Evolutionary conservation across 2,797 vertebrate species (phyloP), one percentile per base, ranked within the genome.

Genomic region (Babyrousa celebensis): DNA sequence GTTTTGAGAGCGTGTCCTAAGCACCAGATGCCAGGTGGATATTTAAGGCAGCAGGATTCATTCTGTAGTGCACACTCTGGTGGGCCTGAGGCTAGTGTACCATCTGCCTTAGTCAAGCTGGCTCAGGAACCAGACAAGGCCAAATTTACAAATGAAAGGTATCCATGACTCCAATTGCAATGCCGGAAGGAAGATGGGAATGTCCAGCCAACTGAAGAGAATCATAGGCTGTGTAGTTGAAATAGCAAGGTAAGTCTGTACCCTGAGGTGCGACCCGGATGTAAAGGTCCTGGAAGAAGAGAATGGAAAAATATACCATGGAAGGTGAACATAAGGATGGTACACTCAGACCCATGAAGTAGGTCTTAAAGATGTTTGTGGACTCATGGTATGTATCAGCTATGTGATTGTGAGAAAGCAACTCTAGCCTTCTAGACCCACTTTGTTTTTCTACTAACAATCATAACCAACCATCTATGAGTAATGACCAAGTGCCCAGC

Each of bases 21-120:
- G 23, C 11, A 71, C 9, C 15, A 79, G 79, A 58, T 16, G 82
- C 8, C 25, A 90, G 78, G 89, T 92, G 62, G 29, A 29, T 88
- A 58, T 54, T 87, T 12, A 87, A 94, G 48, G 67, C 62, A 89
- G 63, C 29, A 68, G 18, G 10, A 70, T 56, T 84, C 40, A 36
- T 72, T 83, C 36, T 20, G 52, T 32, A 15, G 8, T 68, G n/a
- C 20, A 48, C 4, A 70, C 5, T 48, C 14, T 48, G 43, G 15
- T 27, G 54, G 40, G 67, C 71, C 77, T 56, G 36, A 60, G 48
- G 65, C 67, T 91, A 65, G 3, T 3, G 14, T 9, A 20, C 91
- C 92, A 91, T 84, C 93, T 97, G 77, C 78, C 79, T 18, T 89
- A 20, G 10, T 77, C 71, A 60, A 70, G 12, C 67, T 88, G 70